Percentiles rank a stretch among this genome's conserved stretches.
Conservation (phyloP, 1,140 invertebrate genomes). For the Drosophila subpulchrella region DNA sequence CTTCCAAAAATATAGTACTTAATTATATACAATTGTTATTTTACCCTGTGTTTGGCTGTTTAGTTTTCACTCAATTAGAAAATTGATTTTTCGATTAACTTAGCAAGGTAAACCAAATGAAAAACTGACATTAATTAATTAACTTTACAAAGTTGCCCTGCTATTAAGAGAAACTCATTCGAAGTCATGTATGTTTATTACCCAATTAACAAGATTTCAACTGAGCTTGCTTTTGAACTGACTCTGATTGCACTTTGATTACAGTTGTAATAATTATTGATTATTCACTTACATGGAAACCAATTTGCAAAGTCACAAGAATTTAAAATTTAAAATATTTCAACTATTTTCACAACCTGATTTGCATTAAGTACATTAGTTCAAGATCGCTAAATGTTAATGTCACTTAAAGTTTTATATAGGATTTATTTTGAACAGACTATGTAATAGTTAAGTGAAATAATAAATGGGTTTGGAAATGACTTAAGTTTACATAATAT, state of each 20-base stretch:
- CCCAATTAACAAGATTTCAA: constrained; percentile 17
- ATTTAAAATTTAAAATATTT: neutral
- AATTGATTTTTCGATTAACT: constrained; percentile 10
- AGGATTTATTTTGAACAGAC: no score
- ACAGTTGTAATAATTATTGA: neutral
- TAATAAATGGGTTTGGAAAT: no score
- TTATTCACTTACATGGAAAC: neutral
- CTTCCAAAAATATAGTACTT: neutral
- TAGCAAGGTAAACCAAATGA: neutral
- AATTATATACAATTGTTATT: constrained; percentile 18
- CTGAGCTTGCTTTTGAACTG: neutral
- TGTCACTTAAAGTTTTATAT: no score
- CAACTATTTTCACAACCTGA: neutral
- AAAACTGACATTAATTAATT: constrained; percentile 10
- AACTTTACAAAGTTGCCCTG: constrained; percentile 35
- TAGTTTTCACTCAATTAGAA: constrained; percentile 13
- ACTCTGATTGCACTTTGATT: neutral
- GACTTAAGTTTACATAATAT: no score
- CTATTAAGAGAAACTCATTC: constrained; percentile 16
- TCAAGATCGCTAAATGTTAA: no score
- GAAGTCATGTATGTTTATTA: neutral
- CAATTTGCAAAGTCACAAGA: no score
- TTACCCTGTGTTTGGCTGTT: constrained; percentile 45
- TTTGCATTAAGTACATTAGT: neutral
- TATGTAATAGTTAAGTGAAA: no score